phyloP scores from a whole-genome alignment of 1,140 invertebrate genomes.

The Drosophila malerkotliana region DNA sequence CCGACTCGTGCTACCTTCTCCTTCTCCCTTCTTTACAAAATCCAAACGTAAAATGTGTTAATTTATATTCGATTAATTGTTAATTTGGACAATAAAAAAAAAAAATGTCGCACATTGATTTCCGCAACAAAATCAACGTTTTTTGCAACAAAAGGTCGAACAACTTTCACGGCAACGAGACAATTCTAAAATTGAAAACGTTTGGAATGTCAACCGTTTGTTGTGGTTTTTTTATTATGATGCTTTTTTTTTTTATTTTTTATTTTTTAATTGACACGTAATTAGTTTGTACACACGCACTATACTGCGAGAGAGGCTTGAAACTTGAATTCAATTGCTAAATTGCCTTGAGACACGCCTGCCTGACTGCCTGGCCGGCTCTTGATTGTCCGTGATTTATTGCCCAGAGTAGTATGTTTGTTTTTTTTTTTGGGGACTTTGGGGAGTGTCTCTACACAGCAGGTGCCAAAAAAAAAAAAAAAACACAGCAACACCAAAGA shows the following conservation, averaged over 20 bases:
- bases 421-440: constrained; percentile 20
- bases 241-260: constrained; percentile 8
- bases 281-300: constrained; percentile 55
- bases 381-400: constrained; percentile 33
- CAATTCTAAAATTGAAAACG: constrained; percentile 61
- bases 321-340: constrained; percentile 33
- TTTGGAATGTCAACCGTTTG: constrained; percentile 15
- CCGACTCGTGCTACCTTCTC: background rate
- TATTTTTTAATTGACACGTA: constrained; percentile 46
- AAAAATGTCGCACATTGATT: constrained; percentile 60
- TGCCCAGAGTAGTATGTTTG: background rate
- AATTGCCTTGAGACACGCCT: constrained; percentile 28
- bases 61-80: constrained; percentile 75
- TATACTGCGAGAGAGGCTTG: constrained; percentile 22
- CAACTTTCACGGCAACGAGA: constrained; percentile 46
- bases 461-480: constrained; percentile 28
- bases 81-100: constrained; percentile 55
- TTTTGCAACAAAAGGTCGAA: constrained; percentile 40
- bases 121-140: constrained; percentile 43
- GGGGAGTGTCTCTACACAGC: constrained; percentile 23
- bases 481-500: background rate
- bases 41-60: constrained; percentile 31
- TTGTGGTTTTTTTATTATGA: constrained; percentile 5
- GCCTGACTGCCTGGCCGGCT: background rate
- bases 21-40: too few species aligned